Percentiles rank a stretch among this genome's conserved stretches.
Conservation (phyloP, 1,140 invertebrate species). For the Brachionus angularis region DNA sequence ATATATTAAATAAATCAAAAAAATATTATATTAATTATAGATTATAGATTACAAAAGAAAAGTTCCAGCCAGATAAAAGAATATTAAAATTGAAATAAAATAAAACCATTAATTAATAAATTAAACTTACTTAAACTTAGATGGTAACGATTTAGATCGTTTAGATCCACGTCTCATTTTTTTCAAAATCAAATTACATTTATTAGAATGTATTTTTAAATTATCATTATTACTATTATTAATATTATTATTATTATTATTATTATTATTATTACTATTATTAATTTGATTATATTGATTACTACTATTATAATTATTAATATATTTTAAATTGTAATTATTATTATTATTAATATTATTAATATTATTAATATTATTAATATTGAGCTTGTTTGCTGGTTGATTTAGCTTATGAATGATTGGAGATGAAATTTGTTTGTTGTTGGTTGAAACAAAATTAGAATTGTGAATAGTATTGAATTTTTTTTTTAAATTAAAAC, state of each 20-base stretch:
- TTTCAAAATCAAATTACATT: slow-evolving; percentile 27
- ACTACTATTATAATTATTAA: background rate
- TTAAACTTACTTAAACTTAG: slow-evolving; percentile 31
- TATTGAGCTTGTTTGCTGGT: background rate
- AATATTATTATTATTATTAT: background rate
- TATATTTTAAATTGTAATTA: background rate
- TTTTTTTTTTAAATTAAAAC: too few relatives aligned
- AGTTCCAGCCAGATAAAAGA: too few relatives aligned
- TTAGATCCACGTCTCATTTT: slow-evolving; percentile 12
- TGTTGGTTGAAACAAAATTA: background rate
- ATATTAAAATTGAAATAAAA: too few relatives aligned
- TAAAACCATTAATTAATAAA: too few relatives aligned
- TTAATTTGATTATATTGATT: background rate
- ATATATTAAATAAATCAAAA: too few relatives aligned
- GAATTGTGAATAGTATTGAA: too few relatives aligned
- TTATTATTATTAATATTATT: background rate
- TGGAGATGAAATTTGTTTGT: background rate
- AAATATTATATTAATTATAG: too few relatives aligned
- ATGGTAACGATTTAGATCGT: slow-evolving; percentile 31
- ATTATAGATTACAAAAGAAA: too few relatives aligned
- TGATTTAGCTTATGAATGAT: too few relatives aligned
- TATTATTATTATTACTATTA: background rate
- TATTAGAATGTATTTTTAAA: slow-evolving; percentile 24
- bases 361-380: too few relatives aligned
- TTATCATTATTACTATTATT: slow-evolving; percentile 1